phyloP scores from a whole-genome alignment of 2,888 invertebrate genomes.

The Ligdia adustata region DNA sequence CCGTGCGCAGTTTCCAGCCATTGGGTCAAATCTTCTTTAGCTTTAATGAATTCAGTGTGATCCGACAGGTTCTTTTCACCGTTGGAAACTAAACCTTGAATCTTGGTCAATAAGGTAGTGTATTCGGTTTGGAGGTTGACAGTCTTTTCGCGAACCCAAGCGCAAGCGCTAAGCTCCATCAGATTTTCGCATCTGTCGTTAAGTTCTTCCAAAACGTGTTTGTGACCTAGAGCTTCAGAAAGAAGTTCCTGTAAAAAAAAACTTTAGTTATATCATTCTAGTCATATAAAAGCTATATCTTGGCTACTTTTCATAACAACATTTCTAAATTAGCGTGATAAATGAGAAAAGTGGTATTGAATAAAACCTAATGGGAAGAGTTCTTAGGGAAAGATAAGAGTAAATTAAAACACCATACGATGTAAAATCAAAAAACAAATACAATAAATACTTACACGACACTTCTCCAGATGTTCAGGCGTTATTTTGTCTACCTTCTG shows the following conservation, averaged over 20 bases:
- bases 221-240: conserved; percentile 89
- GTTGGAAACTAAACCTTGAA: conserved; percentile 92
- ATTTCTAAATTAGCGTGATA: no score
- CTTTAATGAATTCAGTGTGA: conserved; percentile 95
- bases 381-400: no score
- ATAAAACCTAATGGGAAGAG: no score
- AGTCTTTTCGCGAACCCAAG: conserved; percentile 93
- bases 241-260: conserved; percentile 83
- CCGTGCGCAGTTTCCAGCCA: conserved; percentile 94
- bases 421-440: background rate
- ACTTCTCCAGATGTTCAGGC: conserved; percentile 90
- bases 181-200: conserved; percentile 94
- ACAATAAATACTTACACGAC: conserved; percentile 82
- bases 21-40: conserved; percentile 91
- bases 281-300: no score
- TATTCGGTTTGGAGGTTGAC: conserved; percentile 93
- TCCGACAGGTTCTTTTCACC: conserved; percentile 96
- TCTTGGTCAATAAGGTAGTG: conserved; percentile 89
- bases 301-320: no score
- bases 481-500: conserved; percentile 89
- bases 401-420: no score
- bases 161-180: conserved; percentile 93
- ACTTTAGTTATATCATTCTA: no score
- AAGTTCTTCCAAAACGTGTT: conserved; percentile 91
- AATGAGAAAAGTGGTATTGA: no score